Conservation (phyloP, 2,797 vertebrate species). For the Xenopus petersii region DNA sequence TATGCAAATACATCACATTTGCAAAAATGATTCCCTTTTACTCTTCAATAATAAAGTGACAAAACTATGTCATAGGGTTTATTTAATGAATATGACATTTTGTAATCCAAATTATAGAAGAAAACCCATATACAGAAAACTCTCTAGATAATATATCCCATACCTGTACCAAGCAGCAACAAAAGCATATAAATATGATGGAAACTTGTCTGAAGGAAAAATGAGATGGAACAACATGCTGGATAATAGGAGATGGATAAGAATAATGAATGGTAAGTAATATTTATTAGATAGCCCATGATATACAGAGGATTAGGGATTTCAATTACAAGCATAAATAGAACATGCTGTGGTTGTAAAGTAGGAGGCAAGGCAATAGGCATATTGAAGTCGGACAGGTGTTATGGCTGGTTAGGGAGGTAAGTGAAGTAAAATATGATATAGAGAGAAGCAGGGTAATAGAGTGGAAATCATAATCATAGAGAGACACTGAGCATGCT, state of each 20-base stretch:
- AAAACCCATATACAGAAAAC: no score
- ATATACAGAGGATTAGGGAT: slow-evolving; percentile 27
- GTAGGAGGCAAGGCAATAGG: slow-evolving; percentile 10
- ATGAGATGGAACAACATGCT: neutral
- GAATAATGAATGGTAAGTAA: neutral
- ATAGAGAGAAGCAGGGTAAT: slow-evolving; percentile 54
- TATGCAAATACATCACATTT: no score
- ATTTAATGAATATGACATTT: no score
- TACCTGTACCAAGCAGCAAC: neutral
- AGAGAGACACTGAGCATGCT: slow-evolving; percentile 47
- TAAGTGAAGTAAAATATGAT: slow-evolving; percentile 17
- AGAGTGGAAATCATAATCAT: slow-evolving; percentile 32
- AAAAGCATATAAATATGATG: neutral
- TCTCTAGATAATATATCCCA: no score
- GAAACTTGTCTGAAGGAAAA: slow-evolving; percentile 3
- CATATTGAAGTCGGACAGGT: slow-evolving; percentile 28
- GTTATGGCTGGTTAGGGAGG: slow-evolving; percentile 7
- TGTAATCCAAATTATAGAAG: no score
- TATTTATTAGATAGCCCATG: slow-evolving; percentile 3
- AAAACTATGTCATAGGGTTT: no score
- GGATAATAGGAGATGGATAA: neutral
- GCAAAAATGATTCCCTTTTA: no score
- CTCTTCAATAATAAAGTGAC: no score
- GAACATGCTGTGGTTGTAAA: slow-evolving; percentile 19
- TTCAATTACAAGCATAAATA: slow-evolving; percentile 26